Evolutionary conservation across 2,888 invertebrate genomes (phyloP).

Genomic region (Nesidiocoris tenuis): DNA sequence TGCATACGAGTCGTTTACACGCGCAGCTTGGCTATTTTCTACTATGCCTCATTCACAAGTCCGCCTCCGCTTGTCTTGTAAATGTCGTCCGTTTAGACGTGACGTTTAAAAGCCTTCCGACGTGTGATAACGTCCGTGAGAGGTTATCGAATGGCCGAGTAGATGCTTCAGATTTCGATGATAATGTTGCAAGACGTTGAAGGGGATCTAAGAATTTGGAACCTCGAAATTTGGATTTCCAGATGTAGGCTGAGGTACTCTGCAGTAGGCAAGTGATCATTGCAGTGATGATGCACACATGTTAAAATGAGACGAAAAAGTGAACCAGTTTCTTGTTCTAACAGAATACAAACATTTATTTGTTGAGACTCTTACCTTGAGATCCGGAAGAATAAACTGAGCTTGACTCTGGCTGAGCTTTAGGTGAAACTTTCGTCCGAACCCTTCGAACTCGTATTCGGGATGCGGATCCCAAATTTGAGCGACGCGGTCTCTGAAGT

Average conservation of each 20-base stretch:
- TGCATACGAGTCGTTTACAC: slow-evolving; percentile 20
- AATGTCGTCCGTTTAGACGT: background rate
- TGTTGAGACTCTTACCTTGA: slow-evolving; percentile 59
- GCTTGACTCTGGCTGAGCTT: slow-evolving; percentile 58
- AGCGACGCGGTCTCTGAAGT: slow-evolving; percentile 64
- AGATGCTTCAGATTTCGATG: too few relatives aligned
- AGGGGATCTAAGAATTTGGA: too few relatives aligned
- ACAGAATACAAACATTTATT: too few relatives aligned
- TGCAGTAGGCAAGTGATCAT: too few relatives aligned
- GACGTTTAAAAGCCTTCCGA: background rate
- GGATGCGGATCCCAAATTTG: slow-evolving; percentile 73
- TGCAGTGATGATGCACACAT: too few relatives aligned
- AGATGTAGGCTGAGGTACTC: too few relatives aligned
- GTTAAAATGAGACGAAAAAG: too few relatives aligned
- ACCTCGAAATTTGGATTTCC: too few relatives aligned
- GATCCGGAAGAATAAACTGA: slow-evolving; percentile 59
- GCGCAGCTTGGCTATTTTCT: background rate
- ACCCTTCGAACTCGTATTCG: slow-evolving; percentile 67
- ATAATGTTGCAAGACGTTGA: too few relatives aligned
- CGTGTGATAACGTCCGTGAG: background rate
- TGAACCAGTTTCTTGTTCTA: too few relatives aligned
- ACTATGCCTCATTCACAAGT: background rate
- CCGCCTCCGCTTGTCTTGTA: background rate
- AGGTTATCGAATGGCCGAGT: background rate
- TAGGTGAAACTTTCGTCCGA: slow-evolving; percentile 61